Evolutionary conservation across 2,113 vertebrate genomes (phyloP).

Genomic region (Bolborhynchus lineola): DNA sequence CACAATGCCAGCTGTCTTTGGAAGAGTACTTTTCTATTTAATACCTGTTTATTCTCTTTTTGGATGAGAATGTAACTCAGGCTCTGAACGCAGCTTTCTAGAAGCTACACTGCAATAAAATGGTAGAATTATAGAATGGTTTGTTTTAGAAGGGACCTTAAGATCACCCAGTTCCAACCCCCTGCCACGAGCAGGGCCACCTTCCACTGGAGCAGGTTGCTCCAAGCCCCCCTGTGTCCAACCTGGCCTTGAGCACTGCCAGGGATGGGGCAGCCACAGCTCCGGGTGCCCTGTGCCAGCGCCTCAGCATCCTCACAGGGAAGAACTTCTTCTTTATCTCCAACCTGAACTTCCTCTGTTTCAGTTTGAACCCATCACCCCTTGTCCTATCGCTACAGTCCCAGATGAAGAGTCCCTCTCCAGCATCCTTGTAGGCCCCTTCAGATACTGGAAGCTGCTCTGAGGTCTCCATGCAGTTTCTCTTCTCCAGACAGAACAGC

Average conservation of each 20-base stretch:
- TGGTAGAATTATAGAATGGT: background rate
- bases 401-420: background rate
- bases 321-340: background rate
- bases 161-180: background rate
- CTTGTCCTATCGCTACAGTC: background rate
- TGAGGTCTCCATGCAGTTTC: background rate
- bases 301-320: background rate
- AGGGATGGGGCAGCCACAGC: background rate
- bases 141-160: background rate
- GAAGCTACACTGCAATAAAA: background rate
- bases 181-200: background rate
- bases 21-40: background rate
- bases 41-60: background rate
- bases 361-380: background rate
- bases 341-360: background rate
- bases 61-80: background rate
- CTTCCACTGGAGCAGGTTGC: background rate
- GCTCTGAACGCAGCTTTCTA: background rate
- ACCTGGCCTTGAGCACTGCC: background rate
- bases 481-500: background rate
- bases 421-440: background rate
- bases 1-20: background rate
- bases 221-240: background rate
- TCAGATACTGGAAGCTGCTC: background rate
- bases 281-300: background rate